Evolutionary conservation across 2,113 vertebrate species (phyloP), one percentile per base, ranked within the genome.

Genomic region (Nyctereutes procyonoides): DNA sequence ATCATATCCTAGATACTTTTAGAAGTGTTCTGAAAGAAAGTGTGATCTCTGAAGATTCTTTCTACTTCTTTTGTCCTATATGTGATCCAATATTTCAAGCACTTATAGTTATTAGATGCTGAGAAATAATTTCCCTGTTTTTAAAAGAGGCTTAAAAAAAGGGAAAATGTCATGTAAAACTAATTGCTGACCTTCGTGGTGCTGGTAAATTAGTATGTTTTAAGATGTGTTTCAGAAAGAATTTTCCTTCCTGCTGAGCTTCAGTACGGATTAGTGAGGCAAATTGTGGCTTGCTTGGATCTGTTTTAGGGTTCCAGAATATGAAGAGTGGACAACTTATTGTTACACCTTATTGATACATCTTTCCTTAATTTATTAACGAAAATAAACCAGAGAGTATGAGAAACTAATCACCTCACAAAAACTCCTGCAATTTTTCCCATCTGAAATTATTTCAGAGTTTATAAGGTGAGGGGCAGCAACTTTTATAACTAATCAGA

Each of bases 401-500:
- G 98, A 97, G 81, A 93, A 98, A 98, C 92, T 97, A 98, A 98
- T 98, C 80, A 80, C 58, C 20, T 98, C 94, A 97, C 85, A 90
- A 97, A 93, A 97, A 93, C 97, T 88, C 84, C 95, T 98, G 85
- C 93, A 95, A 95, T 97, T 98, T 96, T 98, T 97, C 97, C 96
- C 94, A 92, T 92, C 95, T 96, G 92, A 98, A 98, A 89, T 98
- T 96, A 88, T 98, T 98, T 98, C 94, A 97, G 89, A 92, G 87
- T 96, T 98, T 98, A 97, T 97, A 98, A 96, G 94, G 86, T 97
- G 97, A 97, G 95, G 95, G 96, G 80, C 93, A 98, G 84, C 96
- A 96, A 97, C 95, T 97, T 98, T 98, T 98, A 97, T 97, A 98
- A 98, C 98, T 98, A 98, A 98, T 98, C 97, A 98, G 97, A 98